These are phyloP conservation scores for Adrianichthys oophorus DNA, from an alignment of 2,797 vertebrate species.

Conservation along the genomic window DNA sequence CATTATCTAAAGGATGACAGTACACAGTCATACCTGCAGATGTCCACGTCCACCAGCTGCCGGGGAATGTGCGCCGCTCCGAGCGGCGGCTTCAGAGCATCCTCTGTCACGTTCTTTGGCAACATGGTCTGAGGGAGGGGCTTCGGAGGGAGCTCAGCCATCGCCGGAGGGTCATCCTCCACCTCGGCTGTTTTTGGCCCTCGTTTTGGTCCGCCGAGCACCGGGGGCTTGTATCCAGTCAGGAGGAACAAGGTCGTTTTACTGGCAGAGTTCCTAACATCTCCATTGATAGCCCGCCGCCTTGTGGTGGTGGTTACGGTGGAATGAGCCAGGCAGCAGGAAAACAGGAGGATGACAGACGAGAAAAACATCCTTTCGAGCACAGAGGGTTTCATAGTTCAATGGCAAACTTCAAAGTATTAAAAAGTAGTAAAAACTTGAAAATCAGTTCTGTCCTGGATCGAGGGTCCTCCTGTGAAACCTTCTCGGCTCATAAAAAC, in stretches of 20 bases:
- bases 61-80: slow-evolving; percentile 74
- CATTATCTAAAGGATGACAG: too few relatives aligned
- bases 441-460: slow-evolving; percentile 4
- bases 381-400: slow-evolving; percentile 49
- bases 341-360: slow-evolving; percentile 53
- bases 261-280: background rate
- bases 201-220: slow-evolving; percentile 50
- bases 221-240: slow-evolving; percentile 58
- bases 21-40: slow-evolving; percentile 73
- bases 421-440: slow-evolving; percentile 8
- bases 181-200: slow-evolving; percentile 63
- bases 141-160: slow-evolving; percentile 72
- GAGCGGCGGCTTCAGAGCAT: slow-evolving; percentile 76
- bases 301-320: slow-evolving; percentile 32
- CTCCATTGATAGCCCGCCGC: too few relatives aligned
- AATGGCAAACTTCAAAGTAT: slow-evolving; percentile 23
- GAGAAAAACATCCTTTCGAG: slow-evolving; percentile 46
- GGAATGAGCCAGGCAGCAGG: slow-evolving; percentile 63
- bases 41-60: slow-evolving; percentile 80
- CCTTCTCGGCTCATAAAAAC: slow-evolving; percentile 42
- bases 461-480: slow-evolving; percentile 23
- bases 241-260: slow-evolving; percentile 58
- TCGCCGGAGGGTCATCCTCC: slow-evolving; percentile 25
- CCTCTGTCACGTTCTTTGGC: slow-evolving; percentile 75
- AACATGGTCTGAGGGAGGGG: slow-evolving; percentile 84